Evolutionary conservation across 2,113 vertebrate genomes (phyloP).

Genomic region (Rousettus leschenaultii): DNA sequence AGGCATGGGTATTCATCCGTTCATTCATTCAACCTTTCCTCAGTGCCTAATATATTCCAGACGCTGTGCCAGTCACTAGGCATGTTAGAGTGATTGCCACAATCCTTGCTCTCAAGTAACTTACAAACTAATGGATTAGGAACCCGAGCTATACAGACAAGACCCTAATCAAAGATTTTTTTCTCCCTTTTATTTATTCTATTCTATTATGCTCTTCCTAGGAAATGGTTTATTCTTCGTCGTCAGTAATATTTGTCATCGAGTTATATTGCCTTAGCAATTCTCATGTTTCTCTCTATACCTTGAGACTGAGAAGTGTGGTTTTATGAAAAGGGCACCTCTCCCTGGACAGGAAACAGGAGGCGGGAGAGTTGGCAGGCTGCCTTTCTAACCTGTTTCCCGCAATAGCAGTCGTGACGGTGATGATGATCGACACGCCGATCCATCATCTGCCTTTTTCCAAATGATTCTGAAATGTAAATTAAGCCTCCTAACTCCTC

Average conservation of each 20-base stretch:
- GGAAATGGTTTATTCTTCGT: neutral
- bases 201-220: neutral
- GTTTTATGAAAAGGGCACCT: neutral
- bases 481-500: constrained; percentile 30
- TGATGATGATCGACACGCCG: neutral
- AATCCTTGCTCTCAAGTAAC: neutral
- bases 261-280: neutral
- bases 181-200: neutral
- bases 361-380: neutral
- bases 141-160: neutral
- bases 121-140: neutral
- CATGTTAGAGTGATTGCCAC: neutral
- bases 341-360: neutral
- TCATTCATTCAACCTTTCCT: neutral
- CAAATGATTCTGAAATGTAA: constrained; percentile 24
- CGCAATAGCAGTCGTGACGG: fast-evolving
- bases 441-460: constrained; percentile 40
- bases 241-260: neutral
- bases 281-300: neutral
- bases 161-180: neutral
- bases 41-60: neutral
- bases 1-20: neutral
- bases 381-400: neutral
- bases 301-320: neutral
- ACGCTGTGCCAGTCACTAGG: neutral